phyloP scores from a whole-genome alignment of 2,113 vertebrate genomes.

The Nycticryphes semicollaris region DNA sequence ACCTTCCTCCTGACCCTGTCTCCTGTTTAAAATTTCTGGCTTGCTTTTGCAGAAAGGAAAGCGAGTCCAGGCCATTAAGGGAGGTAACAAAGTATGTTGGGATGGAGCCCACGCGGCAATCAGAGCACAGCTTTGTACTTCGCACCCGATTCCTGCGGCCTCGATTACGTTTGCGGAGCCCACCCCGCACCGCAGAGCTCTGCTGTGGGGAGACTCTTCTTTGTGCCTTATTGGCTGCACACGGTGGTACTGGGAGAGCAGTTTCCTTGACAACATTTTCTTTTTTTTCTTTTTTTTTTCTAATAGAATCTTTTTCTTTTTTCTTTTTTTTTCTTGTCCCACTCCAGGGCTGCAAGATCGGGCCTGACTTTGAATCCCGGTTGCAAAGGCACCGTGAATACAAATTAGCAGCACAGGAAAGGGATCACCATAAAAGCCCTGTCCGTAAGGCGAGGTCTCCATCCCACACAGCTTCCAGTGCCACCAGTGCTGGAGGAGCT shows the following conservation, averaged over 20 bases:
- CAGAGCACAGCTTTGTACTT: background rate
- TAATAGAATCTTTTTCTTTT: background rate
- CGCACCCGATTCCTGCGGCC: background rate
- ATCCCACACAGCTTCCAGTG: background rate
- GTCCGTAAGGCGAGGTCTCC: accelerated
- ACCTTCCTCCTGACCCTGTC: constrained; percentile 3
- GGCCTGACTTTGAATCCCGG: background rate
- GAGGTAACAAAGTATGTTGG: background rate
- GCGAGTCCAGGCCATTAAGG: background rate
- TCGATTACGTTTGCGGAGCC: background rate
- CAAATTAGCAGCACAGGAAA: accelerated
- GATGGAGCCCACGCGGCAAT: background rate
- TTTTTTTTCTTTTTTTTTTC: background rate
- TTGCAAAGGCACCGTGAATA: background rate
- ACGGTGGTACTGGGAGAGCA: background rate
- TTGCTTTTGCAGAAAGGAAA: background rate
- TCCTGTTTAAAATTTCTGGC: background rate
- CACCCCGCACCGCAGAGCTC: background rate
- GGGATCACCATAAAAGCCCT: background rate
- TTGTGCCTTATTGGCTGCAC: background rate
- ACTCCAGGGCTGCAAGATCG: background rate
- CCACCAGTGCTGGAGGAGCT: background rate
- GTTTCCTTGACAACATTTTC: constrained; percentile 45
- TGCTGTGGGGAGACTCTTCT: background rate
- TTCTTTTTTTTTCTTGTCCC: background rate